phyloP scores from a whole-genome alignment of 2,113 vertebrate genomes.

The Osmerus mordax region DNA sequence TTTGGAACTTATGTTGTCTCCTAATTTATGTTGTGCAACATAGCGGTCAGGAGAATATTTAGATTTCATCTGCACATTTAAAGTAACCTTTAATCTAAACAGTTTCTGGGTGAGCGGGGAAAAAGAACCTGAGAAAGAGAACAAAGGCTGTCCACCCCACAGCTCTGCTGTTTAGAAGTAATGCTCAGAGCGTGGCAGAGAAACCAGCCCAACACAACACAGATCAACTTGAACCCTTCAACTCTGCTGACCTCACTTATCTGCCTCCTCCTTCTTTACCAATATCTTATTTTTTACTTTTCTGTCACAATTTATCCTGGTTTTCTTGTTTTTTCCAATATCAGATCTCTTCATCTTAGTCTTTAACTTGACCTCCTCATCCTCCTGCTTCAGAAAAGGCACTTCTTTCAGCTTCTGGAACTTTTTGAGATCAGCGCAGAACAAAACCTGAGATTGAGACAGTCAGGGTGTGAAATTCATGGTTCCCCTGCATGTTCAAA shows the following conservation, averaged over 20 bases:
- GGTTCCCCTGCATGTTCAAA: too few relatives aligned
- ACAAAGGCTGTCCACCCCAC: too few relatives aligned
- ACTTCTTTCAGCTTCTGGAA: slow-evolving; percentile 68
- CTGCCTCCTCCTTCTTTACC: slow-evolving; percentile 28
- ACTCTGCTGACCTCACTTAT: slow-evolving; percentile 20
- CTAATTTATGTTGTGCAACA: too few relatives aligned
- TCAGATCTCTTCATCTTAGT: slow-evolving; percentile 20
- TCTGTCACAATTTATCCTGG: slow-evolving; percentile 13
- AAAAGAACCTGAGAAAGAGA: too few relatives aligned
- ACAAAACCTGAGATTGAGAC: slow-evolving; percentile 77
- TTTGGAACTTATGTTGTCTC: too few relatives aligned
- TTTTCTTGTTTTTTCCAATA: slow-evolving; percentile 23
- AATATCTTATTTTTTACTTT: slow-evolving; percentile 38
- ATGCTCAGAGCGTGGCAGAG: background rate
- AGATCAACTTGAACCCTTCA: background rate
- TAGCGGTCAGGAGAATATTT: too few relatives aligned
- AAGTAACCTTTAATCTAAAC: too few relatives aligned
- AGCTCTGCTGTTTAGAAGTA: background rate
- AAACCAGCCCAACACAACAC: background rate
- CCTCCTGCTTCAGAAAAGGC: slow-evolving; percentile 31
- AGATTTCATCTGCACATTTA: too few relatives aligned
- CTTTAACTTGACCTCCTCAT: slow-evolving; percentile 28
- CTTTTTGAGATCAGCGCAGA: slow-evolving; percentile 85
- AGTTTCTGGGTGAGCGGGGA: too few relatives aligned
- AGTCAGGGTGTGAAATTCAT: background rate